A percentile compares a stretch with the other conserved stretches of the same genome.
Conservation (phyloP, 2,113 vertebrate species). For the Nettapus auritus region DNA sequence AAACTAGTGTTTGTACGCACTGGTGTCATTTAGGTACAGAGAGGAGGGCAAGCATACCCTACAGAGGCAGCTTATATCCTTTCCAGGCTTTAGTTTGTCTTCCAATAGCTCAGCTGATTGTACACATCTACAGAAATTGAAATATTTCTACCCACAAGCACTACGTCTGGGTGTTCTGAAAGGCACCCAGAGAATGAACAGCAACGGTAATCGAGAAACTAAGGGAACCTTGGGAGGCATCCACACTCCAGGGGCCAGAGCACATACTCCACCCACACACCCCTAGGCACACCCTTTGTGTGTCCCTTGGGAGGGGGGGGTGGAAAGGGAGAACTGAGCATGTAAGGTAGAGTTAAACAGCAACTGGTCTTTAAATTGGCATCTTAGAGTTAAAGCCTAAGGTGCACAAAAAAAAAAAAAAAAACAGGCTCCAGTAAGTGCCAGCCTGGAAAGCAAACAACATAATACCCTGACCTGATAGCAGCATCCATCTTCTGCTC, state of each 20-base stretch:
- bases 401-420: neutral
- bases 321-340: neutral
- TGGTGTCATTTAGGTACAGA: neutral
- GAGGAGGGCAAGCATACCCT: neutral
- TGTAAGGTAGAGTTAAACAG: neutral
- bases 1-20: neutral
- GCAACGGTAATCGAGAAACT: fast-evolving
- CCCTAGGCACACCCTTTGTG: fast-evolving
- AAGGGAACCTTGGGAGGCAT: neutral
- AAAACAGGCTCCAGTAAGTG: neutral
- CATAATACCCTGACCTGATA: neutral
- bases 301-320: no score
- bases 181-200: neutral
- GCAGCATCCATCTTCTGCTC: neutral
- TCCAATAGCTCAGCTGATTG: neutral
- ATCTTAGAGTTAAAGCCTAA: neutral
- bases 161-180: neutral
- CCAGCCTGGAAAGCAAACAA: neutral
- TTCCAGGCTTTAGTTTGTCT: neutral
- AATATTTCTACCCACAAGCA: neutral
- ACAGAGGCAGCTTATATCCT: neutral
- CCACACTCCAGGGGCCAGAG: neutral
- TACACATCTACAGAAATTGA: neutral
- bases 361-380: neutral
- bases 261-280: neutral